Evolutionary conservation across 1,140 invertebrate species (phyloP).

Genomic region (Rhyacophila brunnea): DNA sequence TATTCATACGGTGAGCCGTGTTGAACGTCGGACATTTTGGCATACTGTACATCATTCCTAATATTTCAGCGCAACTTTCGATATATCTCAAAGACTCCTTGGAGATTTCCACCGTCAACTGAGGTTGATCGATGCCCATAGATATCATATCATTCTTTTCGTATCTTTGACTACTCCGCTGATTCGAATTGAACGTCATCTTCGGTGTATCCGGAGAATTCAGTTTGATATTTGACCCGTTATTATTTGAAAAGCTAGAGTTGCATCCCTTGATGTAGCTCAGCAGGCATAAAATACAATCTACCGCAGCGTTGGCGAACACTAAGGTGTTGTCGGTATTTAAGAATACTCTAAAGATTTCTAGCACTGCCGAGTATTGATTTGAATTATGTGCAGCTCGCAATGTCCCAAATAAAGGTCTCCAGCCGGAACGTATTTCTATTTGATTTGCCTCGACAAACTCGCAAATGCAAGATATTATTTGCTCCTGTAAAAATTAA

Average conservation of each 20-base stretch:
- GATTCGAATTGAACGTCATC: conserved; percentile 21
- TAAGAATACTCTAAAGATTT: conserved; percentile 91
- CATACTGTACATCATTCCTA: conserved; percentile 92
- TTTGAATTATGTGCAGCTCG: conserved; percentile 75
- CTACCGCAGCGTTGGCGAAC: conserved; percentile 90
- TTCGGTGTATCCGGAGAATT: conserved; percentile 37
- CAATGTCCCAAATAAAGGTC: conserved; percentile 86
- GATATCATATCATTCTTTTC: conserved; percentile 13
- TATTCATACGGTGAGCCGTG: conserved; percentile 82
- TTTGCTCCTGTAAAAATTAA: conserved; percentile 70
- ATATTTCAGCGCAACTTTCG: conserved; percentile 79
- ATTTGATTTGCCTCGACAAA: conserved; percentile 90
- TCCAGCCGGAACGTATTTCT: conserved; percentile 91
- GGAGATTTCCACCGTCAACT: conserved; percentile 68
- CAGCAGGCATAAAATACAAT: conserved; percentile 87
- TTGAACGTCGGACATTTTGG: conserved; percentile 91
- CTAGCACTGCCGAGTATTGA: conserved; percentile 75
- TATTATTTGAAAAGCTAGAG: conserved; percentile 44
- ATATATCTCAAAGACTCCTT: conserved; percentile 84
- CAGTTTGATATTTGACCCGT: conserved; percentile 33
- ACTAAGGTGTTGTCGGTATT: conserved; percentile 89
- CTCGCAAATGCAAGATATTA: conserved; percentile 92
- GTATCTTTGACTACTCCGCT: conserved; percentile 23
- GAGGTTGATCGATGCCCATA: conserved; percentile 35
- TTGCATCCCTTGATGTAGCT: conserved; percentile 60